Conservation (phyloP, 2,888 invertebrate species). For the Macrophya alboannulata region DNA sequence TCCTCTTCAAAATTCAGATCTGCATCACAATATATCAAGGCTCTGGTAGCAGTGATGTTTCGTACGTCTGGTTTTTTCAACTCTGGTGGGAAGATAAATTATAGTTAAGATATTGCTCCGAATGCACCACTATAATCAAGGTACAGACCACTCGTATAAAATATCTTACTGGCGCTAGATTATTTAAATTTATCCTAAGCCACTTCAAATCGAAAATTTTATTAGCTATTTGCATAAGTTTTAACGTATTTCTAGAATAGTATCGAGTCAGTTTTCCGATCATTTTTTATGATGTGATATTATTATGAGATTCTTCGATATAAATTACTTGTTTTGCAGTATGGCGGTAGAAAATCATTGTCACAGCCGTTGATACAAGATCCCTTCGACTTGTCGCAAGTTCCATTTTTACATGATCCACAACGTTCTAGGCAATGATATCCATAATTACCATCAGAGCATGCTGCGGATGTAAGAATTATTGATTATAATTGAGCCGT, state of each 20-base stretch:
- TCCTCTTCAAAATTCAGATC: neutral
- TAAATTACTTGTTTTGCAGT: conserved; percentile 20
- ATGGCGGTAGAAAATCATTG: neutral
- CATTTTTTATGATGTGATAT: too few species aligned
- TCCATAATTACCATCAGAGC: neutral
- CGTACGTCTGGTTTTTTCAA: neutral
- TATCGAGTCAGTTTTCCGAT: too few species aligned
- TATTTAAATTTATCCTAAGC: neutral
- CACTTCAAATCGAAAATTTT: neutral
- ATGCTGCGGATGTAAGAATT: neutral
- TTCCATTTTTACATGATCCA: neutral
- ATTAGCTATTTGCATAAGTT: neutral
- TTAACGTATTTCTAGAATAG: neutral
- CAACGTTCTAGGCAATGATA: neutral
- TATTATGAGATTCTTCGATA: too few species aligned
- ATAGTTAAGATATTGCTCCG: neutral
- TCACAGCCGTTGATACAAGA: neutral
- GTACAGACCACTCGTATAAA: neutral
- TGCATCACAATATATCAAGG: neutral
- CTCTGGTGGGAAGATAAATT: neutral
- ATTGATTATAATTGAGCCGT: neutral
- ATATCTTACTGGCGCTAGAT: neutral
- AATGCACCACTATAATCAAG: neutral
- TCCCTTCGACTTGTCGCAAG: neutral
- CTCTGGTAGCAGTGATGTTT: neutral